Percentiles rank a stretch among this genome's conserved stretches.
These are phyloP conservation scores for Scaptomyza hsui DNA, from an alignment of 1,140 invertebrate species.

Conservation along the genomic window DNA sequence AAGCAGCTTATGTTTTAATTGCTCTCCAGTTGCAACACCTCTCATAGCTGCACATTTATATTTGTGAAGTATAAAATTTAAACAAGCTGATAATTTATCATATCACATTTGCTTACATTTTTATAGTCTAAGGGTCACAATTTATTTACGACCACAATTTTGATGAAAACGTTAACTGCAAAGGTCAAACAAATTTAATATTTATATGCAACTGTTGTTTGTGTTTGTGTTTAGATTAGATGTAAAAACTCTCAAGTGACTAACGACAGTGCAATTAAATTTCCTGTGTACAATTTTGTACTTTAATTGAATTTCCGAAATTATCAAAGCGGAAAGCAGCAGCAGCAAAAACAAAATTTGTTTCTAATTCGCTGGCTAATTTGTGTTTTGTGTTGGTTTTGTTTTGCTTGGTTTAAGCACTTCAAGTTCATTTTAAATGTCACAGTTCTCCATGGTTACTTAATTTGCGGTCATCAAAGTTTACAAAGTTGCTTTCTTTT, in stretches of 20 bases:
- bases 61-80: too few relatives aligned
- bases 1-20: conserved; percentile 1
- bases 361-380: background rate
- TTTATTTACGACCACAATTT: too few relatives aligned
- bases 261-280: background rate
- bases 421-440: conserved; percentile 2
- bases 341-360: background rate
- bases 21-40: background rate
- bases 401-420: background rate
- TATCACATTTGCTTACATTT: too few relatives aligned
- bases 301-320: background rate
- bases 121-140: too few relatives aligned
- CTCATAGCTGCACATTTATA: too few relatives aligned
- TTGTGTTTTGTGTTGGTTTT: background rate
- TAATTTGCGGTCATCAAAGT: background rate
- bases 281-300: background rate
- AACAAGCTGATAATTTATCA: too few relatives aligned
- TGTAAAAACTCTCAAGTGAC: background rate
- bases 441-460: background rate
- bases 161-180: too few relatives aligned
- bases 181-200: too few relatives aligned
- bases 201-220: too few relatives aligned
- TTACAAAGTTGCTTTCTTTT: background rate
- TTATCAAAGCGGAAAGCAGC: background rate
- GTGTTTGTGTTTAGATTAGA: background rate